These are phyloP conservation scores for Gracilinanus agilis DNA, from an alignment of 2,113 vertebrate species.

Conservation along the genomic window DNA sequence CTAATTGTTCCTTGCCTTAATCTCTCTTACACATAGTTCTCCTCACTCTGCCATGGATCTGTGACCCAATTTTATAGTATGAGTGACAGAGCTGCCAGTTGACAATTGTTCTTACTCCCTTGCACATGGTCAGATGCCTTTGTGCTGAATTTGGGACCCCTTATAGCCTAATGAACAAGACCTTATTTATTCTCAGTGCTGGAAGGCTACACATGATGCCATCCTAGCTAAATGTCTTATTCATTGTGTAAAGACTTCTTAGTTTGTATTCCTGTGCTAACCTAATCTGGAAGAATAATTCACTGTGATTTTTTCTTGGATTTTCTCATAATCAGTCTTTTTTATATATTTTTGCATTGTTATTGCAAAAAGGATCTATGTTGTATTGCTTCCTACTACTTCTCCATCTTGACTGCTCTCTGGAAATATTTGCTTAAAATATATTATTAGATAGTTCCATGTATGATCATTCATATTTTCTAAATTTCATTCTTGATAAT, in stretches of 20 bases:
- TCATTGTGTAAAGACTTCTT: neutral
- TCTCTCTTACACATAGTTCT: too few species aligned
- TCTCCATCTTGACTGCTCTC: neutral
- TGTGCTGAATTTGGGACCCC: too few species aligned
- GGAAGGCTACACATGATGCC: too few species aligned
- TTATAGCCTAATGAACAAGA: neutral
- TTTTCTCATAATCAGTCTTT: neutral
- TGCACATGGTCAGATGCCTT: too few species aligned
- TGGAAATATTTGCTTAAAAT: neutral
- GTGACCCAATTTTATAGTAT: too few species aligned
- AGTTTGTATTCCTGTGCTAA: neutral
- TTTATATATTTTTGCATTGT: neutral
- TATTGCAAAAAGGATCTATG: neutral
- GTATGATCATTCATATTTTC: neutral
- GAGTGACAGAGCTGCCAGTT: too few species aligned
- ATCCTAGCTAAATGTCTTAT: neutral
- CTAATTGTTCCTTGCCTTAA: too few species aligned
- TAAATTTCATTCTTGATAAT: neutral
- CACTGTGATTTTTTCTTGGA: neutral
- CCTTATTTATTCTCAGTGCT: neutral
- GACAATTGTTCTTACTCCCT: too few species aligned
- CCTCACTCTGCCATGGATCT: too few species aligned
- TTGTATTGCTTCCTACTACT: neutral
- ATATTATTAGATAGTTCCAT: neutral
- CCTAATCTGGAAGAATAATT: neutral